Percentiles rank a stretch among this genome's conserved stretches.
Conservation (phyloP, 2,888 invertebrate species). For the Drosophila robusta region DNA sequence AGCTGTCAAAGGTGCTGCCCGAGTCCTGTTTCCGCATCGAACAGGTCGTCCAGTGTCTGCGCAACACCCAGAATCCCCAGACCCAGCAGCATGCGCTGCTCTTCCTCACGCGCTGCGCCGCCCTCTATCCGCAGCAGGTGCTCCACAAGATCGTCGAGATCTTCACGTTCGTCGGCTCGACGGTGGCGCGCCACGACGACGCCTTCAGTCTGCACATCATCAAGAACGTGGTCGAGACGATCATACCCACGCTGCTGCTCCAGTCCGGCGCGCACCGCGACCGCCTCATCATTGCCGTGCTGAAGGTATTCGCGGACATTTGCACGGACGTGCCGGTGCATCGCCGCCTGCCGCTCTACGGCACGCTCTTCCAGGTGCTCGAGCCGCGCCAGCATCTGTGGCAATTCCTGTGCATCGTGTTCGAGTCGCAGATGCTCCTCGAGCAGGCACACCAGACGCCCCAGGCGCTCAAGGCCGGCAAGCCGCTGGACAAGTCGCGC, state of each 20-base stretch:
- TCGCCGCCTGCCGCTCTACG: conserved; percentile 92
- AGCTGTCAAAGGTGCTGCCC: conserved; percentile 84
- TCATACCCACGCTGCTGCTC: conserved; percentile 93
- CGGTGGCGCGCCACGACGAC: conserved; percentile 96
- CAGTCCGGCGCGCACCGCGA: conserved; percentile 59
- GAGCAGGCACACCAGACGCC: conserved; percentile 85
- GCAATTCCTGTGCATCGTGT: conserved; percentile 89
- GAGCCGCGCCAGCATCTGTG: conserved; percentile 88
- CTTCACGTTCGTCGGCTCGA: conserved; percentile 98
- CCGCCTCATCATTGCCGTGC: conserved; percentile 88
- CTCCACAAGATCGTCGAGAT: conserved; percentile 97
- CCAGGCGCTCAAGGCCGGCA: conserved; percentile 1
- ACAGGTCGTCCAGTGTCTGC: conserved; percentile 92
- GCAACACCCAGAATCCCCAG: conserved; percentile 96
- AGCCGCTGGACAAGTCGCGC: conserved; percentile 85
- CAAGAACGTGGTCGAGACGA: conserved; percentile 93
- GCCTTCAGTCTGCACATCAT: conserved; percentile 98
- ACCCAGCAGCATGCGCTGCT: conserved; percentile 97
- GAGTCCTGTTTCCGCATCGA: conserved; percentile 85
- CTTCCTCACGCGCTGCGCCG: conserved; percentile 92
- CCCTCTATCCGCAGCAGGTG: conserved; percentile 92
- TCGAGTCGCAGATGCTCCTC: conserved; percentile 89
- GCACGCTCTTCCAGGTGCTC: conserved; percentile 91
- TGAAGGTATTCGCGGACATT: conserved; percentile 96
- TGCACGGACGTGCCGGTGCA: conserved; percentile 97